These are phyloP conservation scores for Steinernema scapterisci DNA, from an alignment of 2,888 invertebrate species.

Conservation along the genomic window DNA sequence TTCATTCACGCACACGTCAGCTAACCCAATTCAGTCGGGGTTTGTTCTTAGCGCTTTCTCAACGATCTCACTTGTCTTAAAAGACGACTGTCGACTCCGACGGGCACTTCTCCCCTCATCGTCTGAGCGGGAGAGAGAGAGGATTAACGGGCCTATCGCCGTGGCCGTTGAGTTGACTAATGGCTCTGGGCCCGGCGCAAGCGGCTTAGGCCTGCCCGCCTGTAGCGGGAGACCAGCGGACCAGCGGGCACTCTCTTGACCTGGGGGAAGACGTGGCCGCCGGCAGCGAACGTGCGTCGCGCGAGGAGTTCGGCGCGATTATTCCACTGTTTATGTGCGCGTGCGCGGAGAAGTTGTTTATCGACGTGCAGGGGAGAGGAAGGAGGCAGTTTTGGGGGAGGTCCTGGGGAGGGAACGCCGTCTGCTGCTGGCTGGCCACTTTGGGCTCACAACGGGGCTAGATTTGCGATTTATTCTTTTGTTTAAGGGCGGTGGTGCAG, in stretches of 20 bases:
- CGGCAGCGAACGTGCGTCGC: background rate
- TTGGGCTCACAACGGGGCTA: too few relatives aligned
- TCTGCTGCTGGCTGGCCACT: background rate
- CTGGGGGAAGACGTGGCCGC: background rate
- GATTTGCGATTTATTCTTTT: too few relatives aligned
- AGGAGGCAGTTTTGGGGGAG: background rate
- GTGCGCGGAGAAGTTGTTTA: background rate
- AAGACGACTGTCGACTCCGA: background rate
- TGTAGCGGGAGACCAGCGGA: background rate
- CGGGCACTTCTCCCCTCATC: too few relatives aligned
- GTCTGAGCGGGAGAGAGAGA: too few relatives aligned
- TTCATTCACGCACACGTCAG: background rate
- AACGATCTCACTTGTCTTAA: background rate
- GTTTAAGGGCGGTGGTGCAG: too few relatives aligned
- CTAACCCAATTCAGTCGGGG: background rate
- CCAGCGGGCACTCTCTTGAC: slow-evolving; percentile 9
- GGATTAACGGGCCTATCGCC: too few relatives aligned
- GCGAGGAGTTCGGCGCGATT: background rate
- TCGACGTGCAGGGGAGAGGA: background rate
- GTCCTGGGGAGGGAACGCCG: background rate
- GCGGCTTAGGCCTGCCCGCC: background rate
- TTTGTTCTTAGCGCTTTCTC: background rate
- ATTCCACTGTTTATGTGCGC: background rate
- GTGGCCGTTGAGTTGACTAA: too few relatives aligned
- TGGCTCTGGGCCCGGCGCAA: too few relatives aligned